These are phyloP conservation scores for Zootoca vivipara DNA, from an alignment of 2,113 vertebrate species.

Conservation along the genomic window DNA sequence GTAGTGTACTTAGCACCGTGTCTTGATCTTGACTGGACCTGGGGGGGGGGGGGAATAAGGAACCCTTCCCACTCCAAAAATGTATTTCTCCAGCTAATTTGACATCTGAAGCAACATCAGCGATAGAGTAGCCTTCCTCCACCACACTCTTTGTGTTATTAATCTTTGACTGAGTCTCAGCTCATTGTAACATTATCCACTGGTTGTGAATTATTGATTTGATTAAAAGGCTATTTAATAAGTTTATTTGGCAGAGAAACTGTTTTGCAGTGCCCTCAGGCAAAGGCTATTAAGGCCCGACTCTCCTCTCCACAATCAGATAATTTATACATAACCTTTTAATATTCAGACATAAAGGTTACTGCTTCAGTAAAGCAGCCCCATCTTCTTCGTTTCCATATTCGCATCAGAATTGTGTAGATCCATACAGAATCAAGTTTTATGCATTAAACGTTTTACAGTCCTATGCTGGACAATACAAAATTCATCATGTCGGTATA, in stretches of 20 bases:
- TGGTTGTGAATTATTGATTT: conserved; percentile 55
- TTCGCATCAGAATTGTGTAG: not conserved
- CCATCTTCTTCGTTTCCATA: not conserved
- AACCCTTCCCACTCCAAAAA: not conserved
- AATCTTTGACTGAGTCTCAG: conserved; percentile 34
- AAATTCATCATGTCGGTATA: not conserved
- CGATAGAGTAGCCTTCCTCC: not conserved
- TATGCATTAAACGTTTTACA: not conserved
- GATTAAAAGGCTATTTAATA: conserved; percentile 68
- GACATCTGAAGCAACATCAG: not conserved
- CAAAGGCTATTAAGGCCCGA: conserved; percentile 33
- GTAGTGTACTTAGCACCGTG: accelerated
- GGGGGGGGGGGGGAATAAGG: too few species aligned
- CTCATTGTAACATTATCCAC: conserved; percentile 29
- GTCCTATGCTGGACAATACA: not conserved
- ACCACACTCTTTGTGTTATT: conserved; percentile 34
- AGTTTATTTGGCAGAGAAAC: conserved; percentile 60
- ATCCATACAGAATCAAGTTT: not conserved
- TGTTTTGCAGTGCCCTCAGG: conserved; percentile 35
- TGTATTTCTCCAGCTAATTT: not conserved
- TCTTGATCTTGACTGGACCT: not conserved
- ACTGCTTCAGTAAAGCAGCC: not conserved
- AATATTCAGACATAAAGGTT: conserved; percentile 24
- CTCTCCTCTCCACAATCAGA: not conserved
- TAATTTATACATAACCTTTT: conserved; percentile 42